Evolutionary conservation across 2,113 vertebrate genomes (phyloP), one percentile per base, ranked within the genome.

Genomic region (Vulpes vulpes): DNA sequence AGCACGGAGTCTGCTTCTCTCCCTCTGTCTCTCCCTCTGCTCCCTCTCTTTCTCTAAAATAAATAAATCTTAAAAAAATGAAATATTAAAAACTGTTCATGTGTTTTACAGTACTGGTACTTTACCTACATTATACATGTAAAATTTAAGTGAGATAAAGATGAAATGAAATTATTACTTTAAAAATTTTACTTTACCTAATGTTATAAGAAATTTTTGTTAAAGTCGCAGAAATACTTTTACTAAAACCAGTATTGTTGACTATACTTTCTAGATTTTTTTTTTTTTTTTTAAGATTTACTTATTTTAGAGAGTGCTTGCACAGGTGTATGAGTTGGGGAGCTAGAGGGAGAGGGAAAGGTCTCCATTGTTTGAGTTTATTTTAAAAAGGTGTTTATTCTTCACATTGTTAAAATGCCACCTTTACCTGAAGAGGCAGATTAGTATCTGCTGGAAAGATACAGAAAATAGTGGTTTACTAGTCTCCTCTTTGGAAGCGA

Each of bases 301-400:
- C 32, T 69, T 69, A 59, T 59, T 59, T 59, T 59, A 59, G 57
- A 59, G 65, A 69, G 32, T 16, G 19, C 16, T 0, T 32, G n/a
- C 15, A 69, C 32, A 69, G 3, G 16, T 69, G 16, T 32, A 69
- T 69, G 65, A n/a, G 32, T 69, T 69, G 32, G 30, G 64, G 65
- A 7, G 65, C 43, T n/a, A 69, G 65, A 69, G 7, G 65, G 15
- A 67, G 65, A n/a, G 65, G 8, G 30, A 30, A n/a, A 69, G 17
- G 8, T 85, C 17, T 60, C 22, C 4, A 10, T 51, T 79, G 53
- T 43, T 73, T 87, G 74, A 73, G 4, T 90, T 96, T 80, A 43
- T 93, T 96, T 93, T 93, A 69, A 93, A 93, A 82, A 93, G 79
- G 19, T 67, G 32, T 89, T 84, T 79, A 84, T 23, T 89, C 5